Conservation (phyloP, 2,888 invertebrate genomes). For the Drosophila meridiana region DNA sequence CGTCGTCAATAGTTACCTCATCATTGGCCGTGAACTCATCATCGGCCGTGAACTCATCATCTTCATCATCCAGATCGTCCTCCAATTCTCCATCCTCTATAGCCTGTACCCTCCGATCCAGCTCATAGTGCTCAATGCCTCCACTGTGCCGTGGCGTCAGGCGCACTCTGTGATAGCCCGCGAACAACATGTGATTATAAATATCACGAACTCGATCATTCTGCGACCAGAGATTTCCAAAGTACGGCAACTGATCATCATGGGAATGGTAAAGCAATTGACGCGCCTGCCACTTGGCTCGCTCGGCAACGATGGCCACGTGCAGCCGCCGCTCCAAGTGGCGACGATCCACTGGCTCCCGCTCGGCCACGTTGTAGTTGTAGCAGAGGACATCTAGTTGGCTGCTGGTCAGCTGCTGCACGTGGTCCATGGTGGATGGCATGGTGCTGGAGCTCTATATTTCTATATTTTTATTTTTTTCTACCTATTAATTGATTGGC, state of each 20-base stretch:
- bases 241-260: neutral
- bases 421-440: constrained; percentile 16
- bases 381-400: constrained; percentile 50
- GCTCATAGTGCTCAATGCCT: constrained; percentile 18
- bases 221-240: neutral
- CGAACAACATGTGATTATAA: neutral
- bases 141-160: constrained; percentile 19
- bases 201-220: neutral
- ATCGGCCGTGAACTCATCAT: neutral
- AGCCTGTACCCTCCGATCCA: neutral
- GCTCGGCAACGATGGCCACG: constrained; percentile 55
- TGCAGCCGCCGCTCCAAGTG: constrained; percentile 49
- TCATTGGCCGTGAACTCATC: neutral
- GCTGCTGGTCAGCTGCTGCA: constrained; percentile 34
- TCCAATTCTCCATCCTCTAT: neutral
- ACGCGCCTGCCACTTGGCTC: constrained; percentile 42
- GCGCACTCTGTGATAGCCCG: neutral
- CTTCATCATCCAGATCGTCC: neutral
- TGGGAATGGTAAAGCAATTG: neutral
- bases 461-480: neutral
- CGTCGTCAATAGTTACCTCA: neutral
- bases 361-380: constrained; percentile 18
- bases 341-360: constrained; percentile 21
- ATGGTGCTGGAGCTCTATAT: neutral
- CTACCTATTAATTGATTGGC: neutral